A percentile compares a stretch with the other conserved stretches of the same genome.
Conservation (phyloP, 2,113 vertebrate species). For the Neofelis nebulosa region DNA sequence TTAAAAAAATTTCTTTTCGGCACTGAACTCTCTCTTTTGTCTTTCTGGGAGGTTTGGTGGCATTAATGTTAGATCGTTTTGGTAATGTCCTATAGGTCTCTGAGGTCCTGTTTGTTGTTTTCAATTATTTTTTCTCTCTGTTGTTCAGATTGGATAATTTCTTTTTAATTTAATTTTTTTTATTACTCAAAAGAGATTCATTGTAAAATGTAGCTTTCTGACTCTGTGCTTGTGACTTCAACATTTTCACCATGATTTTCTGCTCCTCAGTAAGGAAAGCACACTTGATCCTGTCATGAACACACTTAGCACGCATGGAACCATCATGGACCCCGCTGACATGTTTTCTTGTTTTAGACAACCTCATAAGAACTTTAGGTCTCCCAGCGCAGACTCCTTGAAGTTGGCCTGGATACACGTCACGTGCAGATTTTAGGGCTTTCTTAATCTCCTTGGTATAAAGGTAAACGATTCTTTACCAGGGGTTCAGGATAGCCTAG, state of each 20-base stretch:
- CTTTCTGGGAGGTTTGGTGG: not conserved
- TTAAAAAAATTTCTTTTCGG: not conserved
- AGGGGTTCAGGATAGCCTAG: not conserved
- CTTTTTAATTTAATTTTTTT: not conserved
- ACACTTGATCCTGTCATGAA: not conserved
- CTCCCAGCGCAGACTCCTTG: not conserved
- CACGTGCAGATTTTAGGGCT: not conserved
- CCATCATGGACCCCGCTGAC: not conserved
- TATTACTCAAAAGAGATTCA: not conserved
- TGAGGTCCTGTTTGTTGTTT: not conserved
- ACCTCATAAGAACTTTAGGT: not conserved
- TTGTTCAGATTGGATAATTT: conserved; percentile 5
- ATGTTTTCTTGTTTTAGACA: not conserved
- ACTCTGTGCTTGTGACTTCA: not conserved
- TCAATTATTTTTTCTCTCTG: not conserved
- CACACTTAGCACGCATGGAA: not conserved
- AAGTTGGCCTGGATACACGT: not conserved
- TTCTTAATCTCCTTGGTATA: not conserved
- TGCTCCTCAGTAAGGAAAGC: not conserved
- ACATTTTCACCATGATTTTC: not conserved
- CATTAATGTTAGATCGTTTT: not conserved
- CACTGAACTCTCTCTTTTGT: not conserved
- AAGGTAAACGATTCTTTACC: not conserved
- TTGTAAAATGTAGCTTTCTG: not conserved
- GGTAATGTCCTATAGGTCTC: not conserved